These are phyloP conservation scores for Protodeltote pygarga DNA, from an alignment of 2,888 invertebrate genomes.

Conservation along the genomic window DNA sequence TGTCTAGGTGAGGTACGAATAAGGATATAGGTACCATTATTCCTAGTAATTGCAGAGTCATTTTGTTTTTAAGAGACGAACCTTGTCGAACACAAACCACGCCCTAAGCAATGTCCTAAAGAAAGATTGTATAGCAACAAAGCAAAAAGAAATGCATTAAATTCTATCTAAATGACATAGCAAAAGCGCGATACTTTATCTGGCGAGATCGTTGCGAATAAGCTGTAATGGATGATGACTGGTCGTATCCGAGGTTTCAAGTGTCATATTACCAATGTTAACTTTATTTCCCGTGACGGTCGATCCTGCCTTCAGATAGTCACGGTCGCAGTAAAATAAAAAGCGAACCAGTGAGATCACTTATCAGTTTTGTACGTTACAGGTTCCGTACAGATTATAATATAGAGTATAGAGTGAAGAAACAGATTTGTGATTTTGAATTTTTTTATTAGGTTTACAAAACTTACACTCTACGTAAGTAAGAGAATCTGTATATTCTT, in stretches of 20 bases:
- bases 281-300: slow-evolving; percentile 61
- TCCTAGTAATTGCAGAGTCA: too few species aligned
- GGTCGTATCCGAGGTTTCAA: slow-evolving; percentile 53
- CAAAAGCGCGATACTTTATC: slow-evolving; percentile 58
- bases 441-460: too few species aligned
- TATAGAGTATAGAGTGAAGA: neutral
- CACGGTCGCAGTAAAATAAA: slow-evolving; percentile 54
- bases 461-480: too few species aligned
- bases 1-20: too few species aligned
- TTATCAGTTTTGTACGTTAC: slow-evolving; percentile 12
- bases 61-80: neutral
- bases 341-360: slow-evolving; percentile 30
- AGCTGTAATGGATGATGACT: slow-evolving; percentile 71
- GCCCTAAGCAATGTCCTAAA: slow-evolving; percentile 4
- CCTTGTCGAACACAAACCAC: slow-evolving; percentile 18
- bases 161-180: slow-evolving; percentile 57
- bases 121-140: slow-evolving; percentile 6
- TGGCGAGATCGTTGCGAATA: slow-evolving; percentile 57
- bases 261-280: slow-evolving; percentile 62
- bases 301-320: slow-evolving; percentile 56
- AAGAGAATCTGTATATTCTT: too few species aligned
- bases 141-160: slow-evolving; percentile 41
- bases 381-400: slow-evolving; percentile 21
- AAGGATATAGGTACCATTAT: too few species aligned
- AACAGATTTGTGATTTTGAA: too few species aligned